phyloP scores from a whole-genome alignment of 2,888 invertebrate genomes.

The Meiosimyza platycephala region DNA sequence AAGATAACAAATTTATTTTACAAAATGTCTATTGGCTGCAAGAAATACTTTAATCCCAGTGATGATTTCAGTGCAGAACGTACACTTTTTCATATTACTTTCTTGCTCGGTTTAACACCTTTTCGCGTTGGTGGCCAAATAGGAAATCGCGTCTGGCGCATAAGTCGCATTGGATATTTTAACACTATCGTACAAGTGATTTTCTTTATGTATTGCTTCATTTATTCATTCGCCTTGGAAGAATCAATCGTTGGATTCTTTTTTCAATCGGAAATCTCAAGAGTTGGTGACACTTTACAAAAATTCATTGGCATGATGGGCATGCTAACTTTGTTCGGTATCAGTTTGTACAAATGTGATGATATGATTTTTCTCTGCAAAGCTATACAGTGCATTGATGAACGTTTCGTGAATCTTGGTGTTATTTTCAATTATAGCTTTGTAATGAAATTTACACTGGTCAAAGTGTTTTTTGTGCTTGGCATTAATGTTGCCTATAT shows the following conservation, averaged over 20 bases:
- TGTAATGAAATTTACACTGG: constrained; percentile 55
- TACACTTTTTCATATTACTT: constrained; percentile 58
- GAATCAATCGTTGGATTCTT: constrained; percentile 65
- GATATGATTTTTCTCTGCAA: constrained; percentile 54
- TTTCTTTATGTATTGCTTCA: constrained; percentile 62
- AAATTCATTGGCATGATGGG: constrained; percentile 61
- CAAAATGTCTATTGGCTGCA: constrained; percentile 44
- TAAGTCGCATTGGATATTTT: constrained; percentile 58
- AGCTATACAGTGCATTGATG: constrained; percentile 54
- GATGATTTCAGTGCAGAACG: constrained; percentile 62
- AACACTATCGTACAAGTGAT: constrained; percentile 57
- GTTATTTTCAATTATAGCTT: constrained; percentile 58
- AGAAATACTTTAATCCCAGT: constrained; percentile 56
- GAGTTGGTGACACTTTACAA: constrained; percentile 63
- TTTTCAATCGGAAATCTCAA: constrained; percentile 63
- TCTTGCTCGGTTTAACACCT: constrained; percentile 62
- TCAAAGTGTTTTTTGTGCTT: constrained; percentile 50
- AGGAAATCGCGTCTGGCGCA: constrained; percentile 48
- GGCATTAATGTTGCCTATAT: constrained; percentile 57
- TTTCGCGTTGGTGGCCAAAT: constrained; percentile 52
- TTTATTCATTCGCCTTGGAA: constrained; percentile 55
- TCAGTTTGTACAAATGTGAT: constrained; percentile 53
- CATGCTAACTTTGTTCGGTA: constrained; percentile 59
- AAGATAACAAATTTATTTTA: neutral
- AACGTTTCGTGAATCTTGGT: constrained; percentile 54